phyloP scores from a whole-genome alignment of 2,888 invertebrate species.

The Andrena bucephala region DNA sequence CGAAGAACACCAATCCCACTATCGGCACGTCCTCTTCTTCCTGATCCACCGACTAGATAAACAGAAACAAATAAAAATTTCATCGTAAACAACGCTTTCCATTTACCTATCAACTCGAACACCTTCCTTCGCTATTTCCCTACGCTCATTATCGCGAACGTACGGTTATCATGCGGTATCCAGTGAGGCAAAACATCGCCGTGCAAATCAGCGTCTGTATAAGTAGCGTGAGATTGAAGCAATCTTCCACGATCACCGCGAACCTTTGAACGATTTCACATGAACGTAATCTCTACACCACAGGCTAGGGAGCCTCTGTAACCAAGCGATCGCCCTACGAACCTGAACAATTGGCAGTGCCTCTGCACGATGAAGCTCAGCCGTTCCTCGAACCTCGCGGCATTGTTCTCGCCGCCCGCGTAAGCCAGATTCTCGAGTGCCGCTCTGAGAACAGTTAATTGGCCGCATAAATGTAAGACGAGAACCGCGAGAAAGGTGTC shows the following conservation, averaged over 20 bases:
- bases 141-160: neutral
- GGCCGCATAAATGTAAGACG: slow-evolving; percentile 76
- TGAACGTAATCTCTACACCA: too few species aligned
- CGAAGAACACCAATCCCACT: slow-evolving; percentile 42
- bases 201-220: slow-evolving; percentile 59
- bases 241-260: slow-evolving; percentile 57
- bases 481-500: slow-evolving; percentile 74
- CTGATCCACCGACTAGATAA: slow-evolving; percentile 51
- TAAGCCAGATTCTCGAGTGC: slow-evolving; percentile 52
- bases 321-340: neutral
- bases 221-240: slow-evolving; percentile 69
- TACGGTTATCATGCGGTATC: slow-evolving; percentile 68
- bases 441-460: slow-evolving; percentile 61
- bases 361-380: slow-evolving; percentile 50
- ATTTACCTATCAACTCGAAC: too few species aligned
- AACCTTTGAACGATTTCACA: slow-evolving; percentile 45
- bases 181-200: slow-evolving; percentile 68
- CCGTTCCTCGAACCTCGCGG: slow-evolving; percentile 12
- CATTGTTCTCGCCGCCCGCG: neutral
- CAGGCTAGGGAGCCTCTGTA: neutral
- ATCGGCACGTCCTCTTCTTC: slow-evolving; percentile 19
- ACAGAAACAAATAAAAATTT: neutral
- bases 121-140: too few species aligned
- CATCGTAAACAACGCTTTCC: too few species aligned
- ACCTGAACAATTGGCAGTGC: slow-evolving; percentile 66